phyloP scores from a whole-genome alignment of 2,113 vertebrate genomes.

The Melanostigma gelatinosum region DNA sequence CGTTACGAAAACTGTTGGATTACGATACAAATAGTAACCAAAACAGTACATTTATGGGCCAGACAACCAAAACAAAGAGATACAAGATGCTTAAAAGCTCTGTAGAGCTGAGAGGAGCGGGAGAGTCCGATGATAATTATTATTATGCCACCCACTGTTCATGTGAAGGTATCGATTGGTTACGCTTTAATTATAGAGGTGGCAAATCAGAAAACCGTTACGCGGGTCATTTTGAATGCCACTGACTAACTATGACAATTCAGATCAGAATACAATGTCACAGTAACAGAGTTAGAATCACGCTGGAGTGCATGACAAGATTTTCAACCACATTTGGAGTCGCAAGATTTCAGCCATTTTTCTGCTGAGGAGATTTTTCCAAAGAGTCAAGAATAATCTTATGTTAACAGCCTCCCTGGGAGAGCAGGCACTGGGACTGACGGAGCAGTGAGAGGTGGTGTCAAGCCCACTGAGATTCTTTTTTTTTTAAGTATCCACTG shows the following conservation, averaged over 20 bases:
- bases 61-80: neutral
- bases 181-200: neutral
- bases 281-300: neutral
- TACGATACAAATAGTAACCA: neutral
- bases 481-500: slow-evolving; percentile 35
- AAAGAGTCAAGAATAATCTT: slow-evolving; percentile 59
- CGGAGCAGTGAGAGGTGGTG: slow-evolving; percentile 62
- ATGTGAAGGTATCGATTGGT: neutral
- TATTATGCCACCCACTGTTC: neutral
- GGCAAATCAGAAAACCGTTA: neutral
- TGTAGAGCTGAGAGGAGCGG: neutral
- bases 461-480: slow-evolving; percentile 67
- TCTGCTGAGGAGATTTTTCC: slow-evolving; percentile 51
- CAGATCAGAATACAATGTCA: neutral
- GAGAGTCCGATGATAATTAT: neutral
- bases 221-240: neutral
- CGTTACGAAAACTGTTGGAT: neutral
- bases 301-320: neutral
- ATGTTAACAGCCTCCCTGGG: slow-evolving; percentile 50
- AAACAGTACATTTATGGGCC: neutral
- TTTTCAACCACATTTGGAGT: slow-evolving; percentile 25
- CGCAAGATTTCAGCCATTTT: slow-evolving; percentile 41
- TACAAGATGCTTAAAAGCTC: neutral
- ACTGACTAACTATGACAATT: slow-evolving; percentile 1
- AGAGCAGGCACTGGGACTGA: slow-evolving; percentile 50